These are phyloP conservation scores for Pocillopora damicornis DNA, from an alignment of 64 coral and sea anemone species.

Conservation along the genomic window DNA sequence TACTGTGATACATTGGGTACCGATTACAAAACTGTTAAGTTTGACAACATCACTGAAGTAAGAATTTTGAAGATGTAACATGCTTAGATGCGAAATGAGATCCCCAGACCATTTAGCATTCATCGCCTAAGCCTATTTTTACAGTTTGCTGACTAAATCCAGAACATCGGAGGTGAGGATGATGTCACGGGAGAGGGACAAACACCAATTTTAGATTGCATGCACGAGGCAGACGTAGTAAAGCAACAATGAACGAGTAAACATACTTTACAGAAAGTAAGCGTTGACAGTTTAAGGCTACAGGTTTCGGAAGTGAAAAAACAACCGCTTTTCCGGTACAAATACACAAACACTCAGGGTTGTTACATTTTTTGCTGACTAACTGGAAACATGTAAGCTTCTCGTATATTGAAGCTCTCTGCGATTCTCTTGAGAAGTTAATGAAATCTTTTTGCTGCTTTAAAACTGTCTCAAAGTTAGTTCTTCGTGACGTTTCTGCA, in stretches of 20 bases:
- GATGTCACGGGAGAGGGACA: background rate
- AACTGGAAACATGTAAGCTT: background rate
- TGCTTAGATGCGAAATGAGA: background rate
- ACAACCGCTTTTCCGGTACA: constrained; percentile 22
- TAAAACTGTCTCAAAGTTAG: background rate
- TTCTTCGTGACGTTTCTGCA: constrained; percentile 11
- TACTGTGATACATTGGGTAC: background rate
- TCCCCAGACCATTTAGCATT: background rate
- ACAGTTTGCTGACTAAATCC: background rate
- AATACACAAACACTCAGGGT: background rate
- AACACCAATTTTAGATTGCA: constrained; percentile 7
- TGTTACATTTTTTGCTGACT: background rate
- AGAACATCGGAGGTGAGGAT: too few species aligned
- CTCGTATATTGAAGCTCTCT: background rate
- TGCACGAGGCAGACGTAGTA: background rate
- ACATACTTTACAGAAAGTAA: constrained; percentile 30
- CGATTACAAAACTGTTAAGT: background rate
- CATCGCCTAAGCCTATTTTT: background rate
- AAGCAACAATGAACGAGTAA: constrained; percentile 10
- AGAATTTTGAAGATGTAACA: background rate
- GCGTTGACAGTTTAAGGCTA: constrained; percentile 12
- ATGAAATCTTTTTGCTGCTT: background rate
- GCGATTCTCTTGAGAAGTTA: background rate
- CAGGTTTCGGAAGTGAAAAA: background rate
- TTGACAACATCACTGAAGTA: background rate